Evolutionary conservation across 1,140 invertebrate genomes (phyloP).

Genomic region (Helicoverpa zea): DNA sequence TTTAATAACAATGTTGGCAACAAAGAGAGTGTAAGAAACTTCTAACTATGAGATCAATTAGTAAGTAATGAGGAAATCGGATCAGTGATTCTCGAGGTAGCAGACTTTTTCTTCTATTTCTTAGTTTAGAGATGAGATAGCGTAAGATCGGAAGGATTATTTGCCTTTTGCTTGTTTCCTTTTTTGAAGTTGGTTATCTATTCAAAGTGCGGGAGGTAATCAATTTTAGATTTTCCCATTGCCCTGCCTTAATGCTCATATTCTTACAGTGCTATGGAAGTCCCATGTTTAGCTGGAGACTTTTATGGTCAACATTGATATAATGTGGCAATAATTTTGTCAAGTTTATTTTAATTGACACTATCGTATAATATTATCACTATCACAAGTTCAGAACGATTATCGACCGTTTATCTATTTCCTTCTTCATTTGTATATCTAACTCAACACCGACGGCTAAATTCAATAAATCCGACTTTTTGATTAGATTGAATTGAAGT

Average conservation of each 20-base stretch:
- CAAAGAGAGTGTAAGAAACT: neutral
- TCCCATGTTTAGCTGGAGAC: neutral
- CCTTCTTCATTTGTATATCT: slow-evolving; percentile 29
- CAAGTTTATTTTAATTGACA: neutral
- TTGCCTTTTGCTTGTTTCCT: too few relatives aligned
- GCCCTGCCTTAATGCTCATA: neutral
- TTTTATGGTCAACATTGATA: neutral
- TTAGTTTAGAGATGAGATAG: too few relatives aligned
- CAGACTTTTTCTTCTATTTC: too few relatives aligned
- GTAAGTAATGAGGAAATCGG: slow-evolving; percentile 19
- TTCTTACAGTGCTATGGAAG: neutral
- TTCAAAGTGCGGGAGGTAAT: too few relatives aligned
- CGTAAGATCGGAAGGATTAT: too few relatives aligned
- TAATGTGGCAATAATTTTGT: neutral
- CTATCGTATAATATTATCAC: neutral
- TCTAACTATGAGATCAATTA: slow-evolving; percentile 10
- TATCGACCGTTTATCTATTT: slow-evolving; percentile 9
- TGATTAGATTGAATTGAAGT: slow-evolving; percentile 16
- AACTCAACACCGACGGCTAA: neutral
- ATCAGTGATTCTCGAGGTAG: neutral
- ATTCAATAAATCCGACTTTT: slow-evolving; percentile 5
- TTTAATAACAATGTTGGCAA: neutral
- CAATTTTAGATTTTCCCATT: neutral
- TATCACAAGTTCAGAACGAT: slow-evolving; percentile 11
- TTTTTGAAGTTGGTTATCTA: too few relatives aligned